Percentiles rank a stretch among this genome's conserved stretches.
Evolutionary conservation across 2,888 invertebrate species (phyloP).

Genomic region (Melipona beecheii): DNA sequence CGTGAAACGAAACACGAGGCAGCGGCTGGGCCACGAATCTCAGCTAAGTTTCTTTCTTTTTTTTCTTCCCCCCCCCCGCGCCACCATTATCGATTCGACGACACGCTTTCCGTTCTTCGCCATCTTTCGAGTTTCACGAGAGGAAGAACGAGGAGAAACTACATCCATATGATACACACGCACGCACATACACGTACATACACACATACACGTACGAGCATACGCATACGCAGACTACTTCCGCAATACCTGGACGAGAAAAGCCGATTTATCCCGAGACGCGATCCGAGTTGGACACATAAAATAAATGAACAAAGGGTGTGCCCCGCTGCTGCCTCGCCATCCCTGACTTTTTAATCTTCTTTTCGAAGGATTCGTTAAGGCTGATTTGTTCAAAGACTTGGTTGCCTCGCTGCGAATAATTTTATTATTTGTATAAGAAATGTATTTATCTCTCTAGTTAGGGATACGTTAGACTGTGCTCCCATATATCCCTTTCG

Average conservation of each 20-base stretch:
- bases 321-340: constrained; percentile 59
- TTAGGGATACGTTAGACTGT: constrained; percentile 69
- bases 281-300: constrained; percentile 7
- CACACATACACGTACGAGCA: not conserved
- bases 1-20: constrained; percentile 52
- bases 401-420: constrained; percentile 70
- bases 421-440: constrained; percentile 70
- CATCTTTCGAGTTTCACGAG: not conserved
- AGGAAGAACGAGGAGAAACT: not conserved
- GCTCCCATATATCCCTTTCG: constrained; percentile 36
- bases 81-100: not conserved
- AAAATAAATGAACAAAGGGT: not conserved
- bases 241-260: not conserved
- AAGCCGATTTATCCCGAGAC: not conserved
- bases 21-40: constrained; percentile 43
- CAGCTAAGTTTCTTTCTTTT: too few relatives aligned
- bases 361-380: constrained; percentile 68
- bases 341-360: constrained; percentile 61
- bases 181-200: not conserved
- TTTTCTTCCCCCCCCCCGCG: too few relatives aligned
- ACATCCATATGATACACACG: not conserved
- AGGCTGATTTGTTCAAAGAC: constrained; percentile 73
- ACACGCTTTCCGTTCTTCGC: not conserved
- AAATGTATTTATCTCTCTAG: constrained; percentile 69
- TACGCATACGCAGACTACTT: not conserved